Conservation (phyloP, 2,113 vertebrate species). For the Dromaius novaehollandiae region DNA sequence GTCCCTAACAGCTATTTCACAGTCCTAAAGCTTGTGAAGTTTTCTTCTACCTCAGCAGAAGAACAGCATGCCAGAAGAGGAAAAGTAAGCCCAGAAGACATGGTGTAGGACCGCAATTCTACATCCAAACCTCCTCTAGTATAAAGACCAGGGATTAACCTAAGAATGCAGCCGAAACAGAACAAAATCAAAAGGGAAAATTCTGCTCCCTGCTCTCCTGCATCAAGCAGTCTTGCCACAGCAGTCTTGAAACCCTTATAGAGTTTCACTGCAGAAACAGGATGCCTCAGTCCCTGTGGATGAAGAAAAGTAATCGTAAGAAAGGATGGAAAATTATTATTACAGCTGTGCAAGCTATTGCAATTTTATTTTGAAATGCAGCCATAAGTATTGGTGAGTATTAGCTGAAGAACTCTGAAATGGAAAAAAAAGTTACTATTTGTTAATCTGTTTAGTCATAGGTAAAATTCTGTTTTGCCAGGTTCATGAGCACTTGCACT, state of each 20-base stretch:
- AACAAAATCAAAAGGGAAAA: neutral
- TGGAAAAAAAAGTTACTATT: neutral
- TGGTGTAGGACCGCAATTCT: neutral
- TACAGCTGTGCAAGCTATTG: neutral
- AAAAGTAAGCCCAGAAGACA: neutral
- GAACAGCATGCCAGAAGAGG: neutral
- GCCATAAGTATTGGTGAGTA: neutral
- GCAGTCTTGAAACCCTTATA: neutral
- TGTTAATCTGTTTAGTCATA: neutral
- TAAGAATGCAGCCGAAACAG: neutral
- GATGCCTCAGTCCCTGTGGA: neutral
- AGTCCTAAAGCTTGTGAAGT: neutral
- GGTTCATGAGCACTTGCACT: neutral
- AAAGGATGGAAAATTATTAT: neutral
- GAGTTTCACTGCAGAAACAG: neutral
- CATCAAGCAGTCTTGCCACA: neutral
- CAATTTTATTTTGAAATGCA: neutral
- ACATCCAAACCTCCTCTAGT: neutral
- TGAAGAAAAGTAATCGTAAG: neutral
- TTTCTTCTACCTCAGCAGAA: neutral
- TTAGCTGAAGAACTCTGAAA: neutral
- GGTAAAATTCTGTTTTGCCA: neutral
- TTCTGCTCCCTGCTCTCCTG: neutral
- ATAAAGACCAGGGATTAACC: neutral
- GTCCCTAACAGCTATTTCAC: neutral